These are phyloP conservation scores for Holothuria scabra DNA, from an alignment of 53 echinoderm and acorn worm species.

Conservation along the genomic window DNA sequence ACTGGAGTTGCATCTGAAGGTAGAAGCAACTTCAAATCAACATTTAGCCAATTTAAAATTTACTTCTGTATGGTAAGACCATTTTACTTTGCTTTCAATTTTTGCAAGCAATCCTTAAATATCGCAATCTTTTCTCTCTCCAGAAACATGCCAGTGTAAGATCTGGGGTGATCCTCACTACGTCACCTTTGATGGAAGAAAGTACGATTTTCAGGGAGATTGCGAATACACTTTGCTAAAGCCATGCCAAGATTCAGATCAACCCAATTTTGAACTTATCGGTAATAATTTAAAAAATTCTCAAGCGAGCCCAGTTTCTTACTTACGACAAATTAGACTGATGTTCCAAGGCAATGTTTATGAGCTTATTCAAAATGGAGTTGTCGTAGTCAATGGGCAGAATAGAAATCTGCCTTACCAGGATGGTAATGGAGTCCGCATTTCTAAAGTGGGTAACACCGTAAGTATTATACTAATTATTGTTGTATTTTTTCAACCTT, in stretches of 20 bases:
- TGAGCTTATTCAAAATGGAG: not conserved
- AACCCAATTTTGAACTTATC: conserved; percentile 5
- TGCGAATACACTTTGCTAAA: conserved; percentile 17
- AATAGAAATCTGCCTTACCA: not conserved
- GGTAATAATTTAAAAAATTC: conserved; percentile 4
- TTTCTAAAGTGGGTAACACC: too few species aligned
- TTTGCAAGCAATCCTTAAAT: not conserved
- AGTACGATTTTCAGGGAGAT: conserved; percentile 13
- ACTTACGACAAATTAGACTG: conserved; percentile 6
- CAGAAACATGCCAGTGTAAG: not conserved
- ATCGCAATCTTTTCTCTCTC: not conserved
- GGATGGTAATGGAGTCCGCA: not conserved
- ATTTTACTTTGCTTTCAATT: too few species aligned
- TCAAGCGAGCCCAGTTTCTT: not conserved
- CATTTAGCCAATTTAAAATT: too few species aligned
- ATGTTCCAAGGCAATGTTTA: not conserved
- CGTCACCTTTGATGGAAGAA: not conserved
- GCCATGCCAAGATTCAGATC: not conserved
- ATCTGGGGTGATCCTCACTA: conserved; percentile 15
- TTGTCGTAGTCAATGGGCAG: not conserved
- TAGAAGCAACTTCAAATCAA: too few species aligned
- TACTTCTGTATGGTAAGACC: too few species aligned
- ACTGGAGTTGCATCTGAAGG: too few species aligned
- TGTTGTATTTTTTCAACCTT: too few species aligned
- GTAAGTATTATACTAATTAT: too few species aligned